These are phyloP conservation scores for Conistra vaccinii DNA, from an alignment of 2,888 invertebrate species.

Conservation along the genomic window DNA sequence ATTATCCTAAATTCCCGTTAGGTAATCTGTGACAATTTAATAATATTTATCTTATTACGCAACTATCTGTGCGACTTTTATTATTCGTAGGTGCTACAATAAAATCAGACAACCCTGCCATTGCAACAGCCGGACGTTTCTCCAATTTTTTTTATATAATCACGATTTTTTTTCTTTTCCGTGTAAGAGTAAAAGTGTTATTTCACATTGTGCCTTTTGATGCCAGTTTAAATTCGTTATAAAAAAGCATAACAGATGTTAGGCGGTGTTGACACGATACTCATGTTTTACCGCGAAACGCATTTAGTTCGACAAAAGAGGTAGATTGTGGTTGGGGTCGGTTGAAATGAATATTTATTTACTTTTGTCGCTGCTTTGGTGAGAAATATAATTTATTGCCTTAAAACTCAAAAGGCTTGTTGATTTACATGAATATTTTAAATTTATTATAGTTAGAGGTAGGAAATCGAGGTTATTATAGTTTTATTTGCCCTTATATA, in stretches of 20 bases:
- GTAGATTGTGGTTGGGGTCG: constrained; percentile 26
- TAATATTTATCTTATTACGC: background rate
- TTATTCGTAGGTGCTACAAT: too few relatives aligned
- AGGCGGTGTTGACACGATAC: constrained; percentile 53
- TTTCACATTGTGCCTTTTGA: constrained; percentile 63
- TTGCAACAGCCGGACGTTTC: constrained; percentile 58
- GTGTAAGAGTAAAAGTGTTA: constrained; percentile 79
- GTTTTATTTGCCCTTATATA: background rate
- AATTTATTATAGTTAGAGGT: background rate
- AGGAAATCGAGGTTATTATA: background rate
- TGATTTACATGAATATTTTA: constrained; percentile 18
- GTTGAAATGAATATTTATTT: constrained; percentile 44
- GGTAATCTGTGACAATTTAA: background rate
- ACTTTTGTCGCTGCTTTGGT: constrained; percentile 14
- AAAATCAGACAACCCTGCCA: constrained; percentile 53
- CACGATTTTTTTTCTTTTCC: constrained; percentile 68
- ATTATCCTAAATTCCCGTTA: background rate
- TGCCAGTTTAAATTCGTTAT: constrained; percentile 47
- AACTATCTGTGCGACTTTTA: constrained; percentile 14
- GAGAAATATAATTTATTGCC: constrained; percentile 5
- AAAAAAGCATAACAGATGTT: constrained; percentile 67
- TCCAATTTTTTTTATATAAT: constrained; percentile 62
- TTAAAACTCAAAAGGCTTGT: background rate
- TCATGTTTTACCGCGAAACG: constrained; percentile 54
- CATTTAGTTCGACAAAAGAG: constrained; percentile 40